A percentile compares a stretch with the other conserved stretches of the same genome.
These are phyloP conservation scores for Arctopsyche grandis DNA, from an alignment of 1,140 invertebrate genomes.

Conservation along the genomic window DNA sequence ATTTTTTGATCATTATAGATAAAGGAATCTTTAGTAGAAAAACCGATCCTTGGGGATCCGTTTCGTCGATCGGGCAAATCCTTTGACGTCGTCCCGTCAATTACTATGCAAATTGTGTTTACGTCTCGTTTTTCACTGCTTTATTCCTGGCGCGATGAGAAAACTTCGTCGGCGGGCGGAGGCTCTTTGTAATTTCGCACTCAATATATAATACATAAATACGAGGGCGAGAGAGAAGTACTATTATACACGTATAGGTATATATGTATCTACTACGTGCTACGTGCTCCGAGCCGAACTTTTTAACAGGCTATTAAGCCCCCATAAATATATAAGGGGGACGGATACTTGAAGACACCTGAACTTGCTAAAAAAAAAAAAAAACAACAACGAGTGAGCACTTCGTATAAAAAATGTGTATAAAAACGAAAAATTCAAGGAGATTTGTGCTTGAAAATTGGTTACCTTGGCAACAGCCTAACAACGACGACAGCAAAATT, in stretches of 20 bases:
- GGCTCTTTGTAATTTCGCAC: constrained; percentile 11
- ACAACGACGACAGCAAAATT: no score
- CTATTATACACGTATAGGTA: neutral
- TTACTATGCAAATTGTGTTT: constrained; percentile 39
- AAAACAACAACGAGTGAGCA: no score
- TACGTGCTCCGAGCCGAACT: constrained; percentile 24
- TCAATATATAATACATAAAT: neutral
- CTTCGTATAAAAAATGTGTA: no score
- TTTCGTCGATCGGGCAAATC: constrained; percentile 18
- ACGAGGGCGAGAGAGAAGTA: neutral
- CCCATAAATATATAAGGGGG: constrained; percentile 29
- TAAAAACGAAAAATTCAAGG: no score
- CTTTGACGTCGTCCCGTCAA: constrained; percentile 22
- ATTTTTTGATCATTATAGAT: neutral
- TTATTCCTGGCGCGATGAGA: constrained; percentile 18
- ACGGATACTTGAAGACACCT: constrained; percentile 24
- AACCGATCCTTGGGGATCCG: constrained; percentile 2
- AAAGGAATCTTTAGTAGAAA: neutral
- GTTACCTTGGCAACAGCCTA: no score
- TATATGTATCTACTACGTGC: neutral
- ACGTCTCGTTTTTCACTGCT: constrained; percentile 31
- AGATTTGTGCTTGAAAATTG: no score
- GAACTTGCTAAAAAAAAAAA: neutral
- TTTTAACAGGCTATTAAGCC: constrained; percentile 31
- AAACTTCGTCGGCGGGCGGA: neutral